phyloP scores from a whole-genome alignment of 2,797 vertebrate genomes.

The Rhyacichthys aspro region DNA sequence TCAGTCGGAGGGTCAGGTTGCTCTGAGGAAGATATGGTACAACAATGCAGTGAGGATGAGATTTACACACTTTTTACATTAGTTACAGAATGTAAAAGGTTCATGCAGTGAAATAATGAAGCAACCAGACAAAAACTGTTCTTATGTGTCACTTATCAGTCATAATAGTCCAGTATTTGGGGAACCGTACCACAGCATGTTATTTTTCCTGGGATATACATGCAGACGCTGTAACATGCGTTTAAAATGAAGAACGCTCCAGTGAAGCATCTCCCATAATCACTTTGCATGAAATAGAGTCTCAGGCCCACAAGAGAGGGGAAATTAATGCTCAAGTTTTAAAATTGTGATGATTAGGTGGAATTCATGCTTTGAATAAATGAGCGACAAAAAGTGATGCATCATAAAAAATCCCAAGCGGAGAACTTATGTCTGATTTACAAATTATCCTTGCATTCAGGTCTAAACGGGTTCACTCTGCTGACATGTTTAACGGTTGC shows the following conservation, averaged over 20 bases:
- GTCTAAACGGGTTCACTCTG: slow-evolving; percentile 4
- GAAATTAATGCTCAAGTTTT: slow-evolving; percentile 55
- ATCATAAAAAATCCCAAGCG: slow-evolving; percentile 38
- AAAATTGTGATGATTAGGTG: slow-evolving; percentile 48
- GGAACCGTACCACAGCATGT: slow-evolving; percentile 15
- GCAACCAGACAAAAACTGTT: slow-evolving; percentile 17
- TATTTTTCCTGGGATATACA: slow-evolving; percentile 17
- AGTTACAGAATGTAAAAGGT: background rate
- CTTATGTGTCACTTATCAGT: background rate
- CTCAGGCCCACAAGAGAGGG: slow-evolving; percentile 31
- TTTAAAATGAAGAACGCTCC: slow-evolving; percentile 34
- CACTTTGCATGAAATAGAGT: slow-evolving; percentile 53
- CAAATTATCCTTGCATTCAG: slow-evolving; percentile 35
- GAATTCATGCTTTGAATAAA: slow-evolving; percentile 61
- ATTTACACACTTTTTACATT: slow-evolving; percentile 12
- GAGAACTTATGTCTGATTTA: slow-evolving; percentile 24
- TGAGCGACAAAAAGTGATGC: slow-evolving; percentile 31
- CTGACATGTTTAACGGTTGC: slow-evolving; percentile 22
- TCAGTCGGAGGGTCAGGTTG: slow-evolving; percentile 91
- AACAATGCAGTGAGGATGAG: slow-evolving; percentile 14
- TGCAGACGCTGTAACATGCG: slow-evolving; percentile 58
- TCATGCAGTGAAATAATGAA: slow-evolving; percentile 41
- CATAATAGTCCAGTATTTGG: background rate
- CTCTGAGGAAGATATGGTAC: slow-evolving; percentile 77
- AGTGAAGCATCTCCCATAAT: slow-evolving; percentile 34